Evolutionary conservation across 2,888 invertebrate species (phyloP), one percentile per base, ranked within the genome.

Genomic region (Vandiemenella viatica): DNA sequence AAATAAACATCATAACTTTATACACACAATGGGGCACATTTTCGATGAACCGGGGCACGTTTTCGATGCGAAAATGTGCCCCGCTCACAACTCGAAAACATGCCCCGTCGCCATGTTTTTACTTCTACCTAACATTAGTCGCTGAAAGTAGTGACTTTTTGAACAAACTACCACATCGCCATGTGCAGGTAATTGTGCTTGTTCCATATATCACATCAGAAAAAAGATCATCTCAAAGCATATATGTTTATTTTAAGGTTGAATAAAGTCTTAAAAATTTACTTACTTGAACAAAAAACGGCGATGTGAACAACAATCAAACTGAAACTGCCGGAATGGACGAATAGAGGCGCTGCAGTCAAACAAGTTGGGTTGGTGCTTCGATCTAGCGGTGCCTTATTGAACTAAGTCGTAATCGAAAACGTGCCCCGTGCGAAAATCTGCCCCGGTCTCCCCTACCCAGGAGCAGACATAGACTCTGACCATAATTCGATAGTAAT

Each of bases 21-120:
- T n/a, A n/a, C n/a, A n/a, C n/a, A n/a, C n/a, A n/a, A n/a, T n/a
- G n/a, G n/a, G n/a, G n/a, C 15, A 13, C 19, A 45, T 18, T 16
- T 45, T 6, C 4, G 37, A 45, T 6, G 37, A 16, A 10, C 26
- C 37, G 37, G 32, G 37, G 37, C 45, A 32, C 16, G 45, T 45
- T 45, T 45, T 37, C 46, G 38, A 38, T 46, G 46, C 38, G 38
- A 21, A 46, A 46, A 45, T 22, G 4, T 45, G 45, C 26, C 45
- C 45, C 45, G 18, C 37, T 18, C 17, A 13, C 4, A 13, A 17
- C 37, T 26, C 17, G 37, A 32, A 45, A 45, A 45, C 13, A 4
- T 45, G 37, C 26, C 45, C 45, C 18, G 26, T 45, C 45, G 32
- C 32, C 17, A 45, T 26, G 4, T 45, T 45, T 45, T 32, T 37